Conservation (phyloP, 37 sponge, comb jelly and placozoan genomes). For the Spongilla lacustris region DNA sequence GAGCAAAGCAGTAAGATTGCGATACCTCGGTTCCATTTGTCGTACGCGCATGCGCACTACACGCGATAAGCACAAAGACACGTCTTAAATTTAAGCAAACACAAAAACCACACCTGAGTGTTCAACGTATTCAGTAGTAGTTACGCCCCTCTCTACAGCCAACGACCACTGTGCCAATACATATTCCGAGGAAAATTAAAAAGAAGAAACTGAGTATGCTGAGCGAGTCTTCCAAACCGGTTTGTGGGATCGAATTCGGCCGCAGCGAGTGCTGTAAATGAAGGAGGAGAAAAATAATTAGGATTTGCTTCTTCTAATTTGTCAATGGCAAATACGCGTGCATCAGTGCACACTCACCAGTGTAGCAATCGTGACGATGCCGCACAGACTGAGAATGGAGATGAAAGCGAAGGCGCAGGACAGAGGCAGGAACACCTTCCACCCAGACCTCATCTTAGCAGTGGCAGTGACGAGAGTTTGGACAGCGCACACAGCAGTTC, state of each 20-base stretch:
- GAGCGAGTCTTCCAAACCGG: background rate
- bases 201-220: conserved; percentile 8
- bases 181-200: background rate
- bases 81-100: background rate
- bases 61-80: background rate
- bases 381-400: background rate
- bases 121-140: background rate
- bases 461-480: background rate
- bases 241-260: background rate
- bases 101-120: background rate
- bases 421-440: background rate
- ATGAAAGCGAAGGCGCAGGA: background rate
- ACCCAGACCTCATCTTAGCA: background rate
- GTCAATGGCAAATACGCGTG: too few species aligned
- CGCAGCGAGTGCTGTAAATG: background rate
- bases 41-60: conserved; percentile 17
- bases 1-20: background rate
- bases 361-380: background rate
- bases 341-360: background rate
- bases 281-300: background rate
- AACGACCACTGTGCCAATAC: background rate
- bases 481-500: background rate
- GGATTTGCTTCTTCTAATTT: too few species aligned
- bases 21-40: background rate
- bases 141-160: background rate